phyloP scores from a whole-genome alignment of 1,140 invertebrate species.

The Drosophila santomea region DNA sequence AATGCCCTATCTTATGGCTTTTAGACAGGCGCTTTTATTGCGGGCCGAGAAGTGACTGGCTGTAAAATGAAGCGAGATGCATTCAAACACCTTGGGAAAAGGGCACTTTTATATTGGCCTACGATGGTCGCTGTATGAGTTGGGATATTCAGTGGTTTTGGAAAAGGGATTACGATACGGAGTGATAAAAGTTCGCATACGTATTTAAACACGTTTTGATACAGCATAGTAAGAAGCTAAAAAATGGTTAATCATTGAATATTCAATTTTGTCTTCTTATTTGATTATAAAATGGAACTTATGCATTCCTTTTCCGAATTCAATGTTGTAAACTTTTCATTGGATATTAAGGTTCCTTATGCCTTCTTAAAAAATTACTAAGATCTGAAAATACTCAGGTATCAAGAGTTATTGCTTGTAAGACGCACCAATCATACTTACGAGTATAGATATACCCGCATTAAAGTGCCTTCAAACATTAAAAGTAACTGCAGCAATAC shows the following conservation, averaged over 20 bases:
- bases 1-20: constrained; percentile 64
- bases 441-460: constrained; percentile 18
- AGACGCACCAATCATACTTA: constrained; percentile 4
- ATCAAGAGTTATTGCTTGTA: constrained; percentile 23
- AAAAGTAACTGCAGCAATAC: constrained; percentile 42
- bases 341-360: too few relatives aligned
- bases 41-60: constrained; percentile 39
- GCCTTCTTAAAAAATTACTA: too few relatives aligned
- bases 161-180: not conserved
- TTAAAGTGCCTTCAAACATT: constrained; percentile 13
- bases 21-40: constrained; percentile 53
- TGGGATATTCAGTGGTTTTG: not conserved
- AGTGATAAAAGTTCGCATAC: not conserved
- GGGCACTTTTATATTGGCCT: constrained; percentile 6
- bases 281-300: too few relatives aligned
- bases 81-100: constrained; percentile 52
- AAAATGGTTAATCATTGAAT: too few relatives aligned
- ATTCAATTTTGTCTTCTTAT: too few relatives aligned
- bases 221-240: too few relatives aligned
- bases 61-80: constrained; percentile 52
- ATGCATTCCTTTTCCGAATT: too few relatives aligned
- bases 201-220: not conserved
- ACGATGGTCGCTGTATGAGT: not conserved
- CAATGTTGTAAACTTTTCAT: too few relatives aligned
- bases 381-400: not conserved